Evolutionary conservation across 2,797 vertebrate genomes (phyloP).

Genomic region (Eremophila alpestris): DNA sequence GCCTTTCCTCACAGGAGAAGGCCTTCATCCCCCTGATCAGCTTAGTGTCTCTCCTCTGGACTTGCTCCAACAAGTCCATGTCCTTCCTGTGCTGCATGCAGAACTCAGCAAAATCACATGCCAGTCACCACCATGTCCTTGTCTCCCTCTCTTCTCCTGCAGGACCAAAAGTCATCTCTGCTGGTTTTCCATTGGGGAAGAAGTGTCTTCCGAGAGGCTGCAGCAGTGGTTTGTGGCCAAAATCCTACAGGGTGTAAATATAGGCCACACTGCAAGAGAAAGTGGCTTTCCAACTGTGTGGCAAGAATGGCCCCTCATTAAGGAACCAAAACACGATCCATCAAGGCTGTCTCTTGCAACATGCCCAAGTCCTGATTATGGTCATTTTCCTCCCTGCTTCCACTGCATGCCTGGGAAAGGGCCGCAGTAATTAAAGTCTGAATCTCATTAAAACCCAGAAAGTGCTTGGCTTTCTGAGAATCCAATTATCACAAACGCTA

Average conservation of each 20-base stretch:
- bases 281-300: constrained; percentile 2
- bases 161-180: background rate
- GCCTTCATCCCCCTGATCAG: background rate
- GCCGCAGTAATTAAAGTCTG: constrained; percentile 59
- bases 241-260: background rate
- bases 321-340: background rate
- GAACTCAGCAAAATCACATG: background rate
- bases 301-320: constrained; percentile 52
- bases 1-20: background rate
- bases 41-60: background rate
- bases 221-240: background rate
- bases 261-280: constrained; percentile 1
- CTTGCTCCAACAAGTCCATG: background rate
- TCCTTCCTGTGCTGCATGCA: background rate
- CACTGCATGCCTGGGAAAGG: constrained; percentile 56
- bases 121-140: background rate
- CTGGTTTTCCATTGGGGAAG: background rate
- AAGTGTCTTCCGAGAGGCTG: background rate
- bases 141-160: background rate
- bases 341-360: constrained; percentile 12
- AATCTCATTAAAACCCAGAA: constrained; percentile 65
- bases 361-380: constrained; percentile 41
- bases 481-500: constrained; percentile 61
- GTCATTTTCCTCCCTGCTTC: constrained; percentile 53
- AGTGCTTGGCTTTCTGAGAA: constrained; percentile 66